Evolutionary conservation across 2,797 vertebrate species (phyloP).

Genomic region (Hippocampus kuda): DNA sequence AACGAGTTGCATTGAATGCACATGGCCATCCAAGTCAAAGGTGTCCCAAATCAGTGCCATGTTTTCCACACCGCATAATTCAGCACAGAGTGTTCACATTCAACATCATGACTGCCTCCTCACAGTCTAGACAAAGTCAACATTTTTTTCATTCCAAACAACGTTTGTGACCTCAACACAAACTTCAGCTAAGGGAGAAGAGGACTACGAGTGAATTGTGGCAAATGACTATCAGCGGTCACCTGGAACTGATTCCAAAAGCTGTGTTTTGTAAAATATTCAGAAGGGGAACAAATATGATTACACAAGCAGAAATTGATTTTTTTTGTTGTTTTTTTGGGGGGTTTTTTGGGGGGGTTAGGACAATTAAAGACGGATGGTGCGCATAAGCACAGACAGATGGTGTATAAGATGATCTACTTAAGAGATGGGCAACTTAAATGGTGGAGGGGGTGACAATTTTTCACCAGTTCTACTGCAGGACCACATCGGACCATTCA

Average conservation of each 20-base stretch:
- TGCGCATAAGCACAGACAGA: conserved; percentile 41
- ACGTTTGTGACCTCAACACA: background rate
- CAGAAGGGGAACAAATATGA: conserved; percentile 17
- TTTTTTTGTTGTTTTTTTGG: conserved; percentile 42
- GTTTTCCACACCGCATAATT: conserved; percentile 1
- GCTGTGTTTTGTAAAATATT: conserved; percentile 32
- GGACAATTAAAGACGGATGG: conserved; percentile 37
- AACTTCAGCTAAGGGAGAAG: background rate
- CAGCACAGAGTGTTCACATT: background rate
- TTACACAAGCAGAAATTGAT: conserved; percentile 9
- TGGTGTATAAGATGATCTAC: conserved; percentile 28
- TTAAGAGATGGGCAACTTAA: background rate
- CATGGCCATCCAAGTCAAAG: background rate
- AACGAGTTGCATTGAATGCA: background rate
- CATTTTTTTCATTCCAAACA: background rate
- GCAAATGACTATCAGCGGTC: conserved; percentile 47
- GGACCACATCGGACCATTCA: no score
- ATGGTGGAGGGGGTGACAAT: background rate
- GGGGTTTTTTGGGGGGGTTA: conserved; percentile 24
- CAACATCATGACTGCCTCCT: background rate
- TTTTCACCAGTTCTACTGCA: no score
- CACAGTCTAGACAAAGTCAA: conserved; percentile 1
- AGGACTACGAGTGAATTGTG: conserved; percentile 33
- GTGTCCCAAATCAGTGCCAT: background rate
- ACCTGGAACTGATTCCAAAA: conserved; percentile 65